Evolutionary conservation across 2,797 vertebrate species (phyloP).

Genomic region (Gymnothorax reevesii): DNA sequence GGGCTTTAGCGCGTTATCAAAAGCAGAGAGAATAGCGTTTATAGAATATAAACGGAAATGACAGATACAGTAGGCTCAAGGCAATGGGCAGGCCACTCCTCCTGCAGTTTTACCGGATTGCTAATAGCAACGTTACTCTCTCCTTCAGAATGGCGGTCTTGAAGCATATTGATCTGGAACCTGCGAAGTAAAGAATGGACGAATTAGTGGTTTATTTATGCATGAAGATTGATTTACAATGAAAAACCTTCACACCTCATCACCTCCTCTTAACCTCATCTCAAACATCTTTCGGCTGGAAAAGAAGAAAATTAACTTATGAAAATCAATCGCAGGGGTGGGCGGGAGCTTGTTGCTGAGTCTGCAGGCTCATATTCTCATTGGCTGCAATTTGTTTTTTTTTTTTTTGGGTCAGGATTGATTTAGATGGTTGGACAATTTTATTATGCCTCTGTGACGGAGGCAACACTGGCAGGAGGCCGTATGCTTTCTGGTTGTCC

Average conservation of each 20-base stretch:
- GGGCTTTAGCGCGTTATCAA: not conserved
- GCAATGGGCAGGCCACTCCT: not conserved
- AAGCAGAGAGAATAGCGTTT: not conserved
- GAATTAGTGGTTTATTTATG: conserved; percentile 20
- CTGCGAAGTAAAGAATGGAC: conserved; percentile 3
- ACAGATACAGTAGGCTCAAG: not conserved
- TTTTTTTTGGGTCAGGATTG: not conserved
- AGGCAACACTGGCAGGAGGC: too few species aligned
- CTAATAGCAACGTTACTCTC: not conserved
- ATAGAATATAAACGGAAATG: not conserved
- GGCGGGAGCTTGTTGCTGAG: not conserved
- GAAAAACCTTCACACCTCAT: not conserved
- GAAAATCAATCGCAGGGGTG: not conserved
- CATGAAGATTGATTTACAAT: conserved; percentile 14
- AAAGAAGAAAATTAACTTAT: conserved; percentile 5
- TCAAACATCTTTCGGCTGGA: conserved; percentile 12
- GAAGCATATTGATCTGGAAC: conserved; percentile 11
- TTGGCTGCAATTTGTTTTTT: not conserved
- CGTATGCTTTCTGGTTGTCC: too few species aligned
- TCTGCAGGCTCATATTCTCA: not conserved
- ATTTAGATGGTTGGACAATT: not conserved
- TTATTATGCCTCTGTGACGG: not conserved
- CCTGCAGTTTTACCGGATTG: not conserved
- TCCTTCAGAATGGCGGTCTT: not conserved
- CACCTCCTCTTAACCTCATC: conserved; percentile 16